Percentiles rank a stretch among this genome's conserved stretches.
Evolutionary conservation across 1,140 invertebrate species (phyloP).

Genomic region (Nomia melanderi): DNA sequence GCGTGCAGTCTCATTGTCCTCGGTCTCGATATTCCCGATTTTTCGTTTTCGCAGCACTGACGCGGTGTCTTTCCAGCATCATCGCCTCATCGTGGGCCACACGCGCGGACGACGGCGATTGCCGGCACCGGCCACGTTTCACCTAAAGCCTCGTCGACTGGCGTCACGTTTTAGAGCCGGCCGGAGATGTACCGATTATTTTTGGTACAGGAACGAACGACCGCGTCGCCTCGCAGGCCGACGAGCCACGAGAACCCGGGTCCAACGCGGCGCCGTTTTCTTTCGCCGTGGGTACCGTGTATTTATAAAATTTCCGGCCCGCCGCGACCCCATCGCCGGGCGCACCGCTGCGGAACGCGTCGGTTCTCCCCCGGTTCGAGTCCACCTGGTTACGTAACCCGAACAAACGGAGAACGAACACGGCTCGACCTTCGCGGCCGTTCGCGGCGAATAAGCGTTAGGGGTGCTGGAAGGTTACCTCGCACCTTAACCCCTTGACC

Average conservation of each 20-base stretch:
- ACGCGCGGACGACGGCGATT: neutral
- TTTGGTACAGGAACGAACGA: conserved; percentile 49
- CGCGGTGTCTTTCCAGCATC: too few relatives aligned
- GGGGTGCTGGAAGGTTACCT: too few relatives aligned
- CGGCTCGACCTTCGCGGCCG: too few relatives aligned
- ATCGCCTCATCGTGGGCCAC: neutral
- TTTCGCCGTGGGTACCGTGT: conserved; percentile 43
- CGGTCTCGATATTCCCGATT: too few relatives aligned
- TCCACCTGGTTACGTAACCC: too few relatives aligned
- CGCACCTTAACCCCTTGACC: too few relatives aligned
- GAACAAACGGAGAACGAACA: too few relatives aligned
- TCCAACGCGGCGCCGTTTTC: neutral
- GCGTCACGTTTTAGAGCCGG: neutral
- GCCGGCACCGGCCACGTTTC: neutral
- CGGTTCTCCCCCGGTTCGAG: too few relatives aligned
- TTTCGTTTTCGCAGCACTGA: neutral
- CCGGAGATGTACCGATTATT: conserved; percentile 56
- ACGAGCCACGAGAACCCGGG: conserved; percentile 23
- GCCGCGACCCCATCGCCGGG: too few relatives aligned
- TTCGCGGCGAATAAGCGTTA: too few relatives aligned
- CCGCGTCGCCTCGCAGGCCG: conserved; percentile 41
- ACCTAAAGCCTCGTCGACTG: neutral
- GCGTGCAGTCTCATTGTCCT: neutral
- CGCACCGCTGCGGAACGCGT: too few relatives aligned
- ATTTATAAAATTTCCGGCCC: conserved; percentile 72